These are phyloP conservation scores for Drosophila oshimai DNA, from an alignment of 1,140 invertebrate species.

Conservation along the genomic window DNA sequence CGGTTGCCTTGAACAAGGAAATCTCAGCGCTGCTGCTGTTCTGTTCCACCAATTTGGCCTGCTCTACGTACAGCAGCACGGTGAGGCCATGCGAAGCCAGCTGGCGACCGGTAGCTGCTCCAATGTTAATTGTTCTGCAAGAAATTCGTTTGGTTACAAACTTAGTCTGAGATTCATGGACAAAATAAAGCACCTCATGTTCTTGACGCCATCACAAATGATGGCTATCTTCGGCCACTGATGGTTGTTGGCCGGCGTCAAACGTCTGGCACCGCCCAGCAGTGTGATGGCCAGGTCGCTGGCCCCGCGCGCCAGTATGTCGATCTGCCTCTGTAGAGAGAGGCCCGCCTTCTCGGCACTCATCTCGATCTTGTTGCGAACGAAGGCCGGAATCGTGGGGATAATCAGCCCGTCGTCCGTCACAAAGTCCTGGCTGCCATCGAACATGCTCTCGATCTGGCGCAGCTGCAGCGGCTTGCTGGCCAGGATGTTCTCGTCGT, in stretches of 20 bases:
- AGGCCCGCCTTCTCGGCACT: conserved; percentile 87
- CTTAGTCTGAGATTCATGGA: background rate
- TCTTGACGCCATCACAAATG: conserved; percentile 85
- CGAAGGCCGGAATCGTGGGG: conserved; percentile 87
- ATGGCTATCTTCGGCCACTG: conserved; percentile 91
- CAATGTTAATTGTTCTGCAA: conserved; percentile 86
- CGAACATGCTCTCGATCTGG: conserved; percentile 87
- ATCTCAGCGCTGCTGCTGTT: conserved; percentile 81
- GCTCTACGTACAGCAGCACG: conserved; percentile 87
- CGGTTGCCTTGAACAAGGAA: conserved; percentile 78
- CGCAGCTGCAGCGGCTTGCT: conserved; percentile 86
- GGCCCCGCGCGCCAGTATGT: conserved; percentile 89
- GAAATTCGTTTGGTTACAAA: background rate
- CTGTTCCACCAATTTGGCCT: conserved; percentile 82
- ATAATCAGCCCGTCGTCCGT: conserved; percentile 92
- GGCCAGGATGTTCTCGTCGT: conserved; percentile 93
- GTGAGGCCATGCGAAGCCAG: conserved; percentile 92
- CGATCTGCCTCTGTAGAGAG: conserved; percentile 87
- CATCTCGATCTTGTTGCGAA: conserved; percentile 87
- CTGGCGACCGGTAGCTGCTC: conserved; percentile 90
- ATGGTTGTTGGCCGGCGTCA: conserved; percentile 92
- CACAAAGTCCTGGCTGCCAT: conserved; percentile 87
- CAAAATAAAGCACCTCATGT: conserved; percentile 43
- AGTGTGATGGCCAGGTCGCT: conserved; percentile 91
- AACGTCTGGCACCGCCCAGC: conserved; percentile 88